Evolutionary conservation across 2,888 invertebrate species (phyloP).

Genomic region (Marasmarcha lunaedactyla): DNA sequence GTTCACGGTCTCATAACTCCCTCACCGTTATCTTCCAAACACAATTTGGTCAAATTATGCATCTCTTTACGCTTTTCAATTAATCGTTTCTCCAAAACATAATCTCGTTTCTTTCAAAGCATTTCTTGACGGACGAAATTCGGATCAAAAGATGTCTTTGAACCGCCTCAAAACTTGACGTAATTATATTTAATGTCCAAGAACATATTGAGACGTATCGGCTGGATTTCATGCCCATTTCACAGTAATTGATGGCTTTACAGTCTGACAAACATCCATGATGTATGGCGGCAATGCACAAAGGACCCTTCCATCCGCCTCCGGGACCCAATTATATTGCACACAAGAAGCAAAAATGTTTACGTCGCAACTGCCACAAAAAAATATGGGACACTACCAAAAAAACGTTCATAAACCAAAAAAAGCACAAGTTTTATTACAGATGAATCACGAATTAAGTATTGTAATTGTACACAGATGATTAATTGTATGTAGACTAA

Average conservation of each 20-base stretch:
- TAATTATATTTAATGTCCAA: conserved; percentile 44
- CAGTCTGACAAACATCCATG: conserved; percentile 43
- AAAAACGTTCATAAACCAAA: conserved; percentile 6
- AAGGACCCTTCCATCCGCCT: conserved; percentile 38
- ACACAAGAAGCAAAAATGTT: conserved; percentile 1
- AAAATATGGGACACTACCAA: conserved; percentile 13
- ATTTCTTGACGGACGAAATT: not conserved
- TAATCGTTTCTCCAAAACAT: not conserved
- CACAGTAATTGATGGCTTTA: conserved; percentile 37
- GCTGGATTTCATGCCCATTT: conserved; percentile 56
- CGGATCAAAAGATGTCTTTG: not conserved
- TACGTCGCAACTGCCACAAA: not conserved
- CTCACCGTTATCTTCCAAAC: not conserved
- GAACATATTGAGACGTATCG: conserved; percentile 41
- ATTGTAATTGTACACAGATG: not conserved
- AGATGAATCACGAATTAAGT: conserved; percentile 4
- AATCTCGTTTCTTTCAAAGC: not conserved
- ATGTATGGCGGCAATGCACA: conserved; percentile 47
- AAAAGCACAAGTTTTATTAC: no score
- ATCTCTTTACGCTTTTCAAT: conserved; percentile 1
- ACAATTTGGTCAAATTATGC: conserved; percentile 1
- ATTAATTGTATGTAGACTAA: no score
- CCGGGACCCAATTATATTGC: conserved; percentile 44
- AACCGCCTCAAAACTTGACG: conserved; percentile 32
- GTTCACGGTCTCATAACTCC: not conserved